Base-by-base conservation (phyloP, 2,113 vertebrate genomes). In the Lampris megalopsis region DNA sequence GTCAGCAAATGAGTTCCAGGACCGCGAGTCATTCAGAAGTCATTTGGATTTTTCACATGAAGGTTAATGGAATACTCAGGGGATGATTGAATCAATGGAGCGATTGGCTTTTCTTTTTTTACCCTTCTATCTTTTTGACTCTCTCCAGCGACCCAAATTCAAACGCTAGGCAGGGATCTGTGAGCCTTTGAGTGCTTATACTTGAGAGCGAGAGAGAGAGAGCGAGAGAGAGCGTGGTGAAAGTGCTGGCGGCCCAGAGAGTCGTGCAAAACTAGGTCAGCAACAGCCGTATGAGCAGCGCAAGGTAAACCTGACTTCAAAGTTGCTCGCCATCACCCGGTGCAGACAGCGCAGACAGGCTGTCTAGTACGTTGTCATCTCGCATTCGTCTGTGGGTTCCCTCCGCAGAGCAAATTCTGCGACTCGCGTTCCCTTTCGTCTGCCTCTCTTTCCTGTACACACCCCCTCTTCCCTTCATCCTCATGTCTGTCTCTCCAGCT, bases 191-290 rank as follows among this genome's bases (percentile, higher is more conserved):
- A 60, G 76, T 65, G 65, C 38, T 2, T 13, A 47, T 49, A 10
- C 3, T 45, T 63, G 42, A 58, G 47, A 5, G 68, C 6, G 9
- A 6, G 40, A 54, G 9, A 11, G 4, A n/a, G 52, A 54, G 13
- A 54, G 9, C 24, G 24, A 24, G 24, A 24, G 58, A 43, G n/a
- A 42, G 38, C 6, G 9, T 24, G 49, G 56, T 35, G 36, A 52
- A 10, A 24, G 45, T 1, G 61, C 48, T 50, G 54, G 38, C 56
- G 37, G 37, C 40, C 56, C 62, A 56, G 1, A 24, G 60, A 70
- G 63, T 56, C n/a, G 61, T 36, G 50, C 37, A 41, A 49, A 91
- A 86, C 38, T 86, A 75, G 86, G 89, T 88, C 85, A 86, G 74
- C 0, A 68, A 50, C 77, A 42, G 75, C 75, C 62, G 68, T 42